Base-by-base conservation (phyloP, 2,113 vertebrate species). In the Cathartes aura region DNA sequence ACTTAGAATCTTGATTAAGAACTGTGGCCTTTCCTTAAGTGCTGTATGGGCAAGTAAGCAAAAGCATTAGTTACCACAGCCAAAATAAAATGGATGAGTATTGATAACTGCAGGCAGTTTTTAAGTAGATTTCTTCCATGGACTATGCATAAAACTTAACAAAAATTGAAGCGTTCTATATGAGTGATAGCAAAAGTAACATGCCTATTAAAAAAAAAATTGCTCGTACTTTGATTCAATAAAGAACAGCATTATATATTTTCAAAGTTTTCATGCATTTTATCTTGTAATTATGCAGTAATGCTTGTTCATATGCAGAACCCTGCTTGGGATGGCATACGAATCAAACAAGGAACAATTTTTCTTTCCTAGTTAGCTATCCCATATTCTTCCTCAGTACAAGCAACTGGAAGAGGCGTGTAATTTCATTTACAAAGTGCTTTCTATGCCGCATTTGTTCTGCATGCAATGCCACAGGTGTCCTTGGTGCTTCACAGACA, bases 1-100 rank as follows among this genome's bases (percentile, higher is more conserved):
- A 71, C 78, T 73, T 40, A 47, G 80, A 95, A 96, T 88, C 62
- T 70, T 87, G 66, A 88, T 96, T 92, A 92, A 92, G 79, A 86
- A 80, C 86, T 32, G 38, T 34, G 36, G 55, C 47, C 75, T 95
- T 81, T 70, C 12, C 59, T 87, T 86, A 67, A 81, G 67, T 4
- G 1, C 42, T 70, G 5, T 42, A 90, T 10, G 83, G 32, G 8
- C 67, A 86, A 93, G 40, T 30, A 93, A 90, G 83, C 50, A 95
- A 56, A 94, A 86, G 43, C 15, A 8, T 66, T 72, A 70, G 47
- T 48, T 29, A 82, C 22, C 13, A 43, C 15, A 60, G n/a, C 16
- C 66, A 82, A 81, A 94, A 68, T 73, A 64, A 90, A 95, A 89
- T 20, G 20, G 24, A 45, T 50, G 15, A 56, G 5, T 62, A 93